These are phyloP conservation scores for Ctenopoma multispine DNA, from an alignment of 2,797 vertebrate species.

Conservation along the genomic window DNA sequence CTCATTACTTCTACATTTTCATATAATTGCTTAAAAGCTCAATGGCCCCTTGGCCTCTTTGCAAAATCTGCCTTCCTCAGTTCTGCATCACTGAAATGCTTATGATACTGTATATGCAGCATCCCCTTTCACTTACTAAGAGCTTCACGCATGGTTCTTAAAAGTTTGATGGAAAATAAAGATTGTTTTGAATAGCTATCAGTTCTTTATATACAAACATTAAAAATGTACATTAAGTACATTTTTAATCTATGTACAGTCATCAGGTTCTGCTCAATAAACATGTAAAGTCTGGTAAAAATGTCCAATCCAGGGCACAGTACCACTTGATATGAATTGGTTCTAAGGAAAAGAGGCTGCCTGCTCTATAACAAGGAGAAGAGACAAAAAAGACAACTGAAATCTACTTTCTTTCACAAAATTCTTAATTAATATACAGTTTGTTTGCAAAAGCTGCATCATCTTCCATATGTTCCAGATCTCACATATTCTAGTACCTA, in stretches of 20 bases:
- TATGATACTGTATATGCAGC: conserved; percentile 1
- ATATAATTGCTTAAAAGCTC: conserved; percentile 45
- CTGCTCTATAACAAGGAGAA: too few relatives aligned
- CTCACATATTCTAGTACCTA: too few relatives aligned
- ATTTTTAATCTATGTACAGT: too few relatives aligned
- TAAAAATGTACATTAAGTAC: not conserved
- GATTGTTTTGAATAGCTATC: not conserved
- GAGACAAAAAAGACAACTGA: too few relatives aligned
- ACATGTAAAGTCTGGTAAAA: not conserved
- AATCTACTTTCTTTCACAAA: too few relatives aligned
- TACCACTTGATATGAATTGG: too few relatives aligned
- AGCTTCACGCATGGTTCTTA: not conserved
- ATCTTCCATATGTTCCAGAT: too few relatives aligned
- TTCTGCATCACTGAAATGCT: not conserved
- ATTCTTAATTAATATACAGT: too few relatives aligned
- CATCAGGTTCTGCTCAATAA: not conserved
- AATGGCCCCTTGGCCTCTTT: conserved; percentile 25
- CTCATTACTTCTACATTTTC: conserved; percentile 52
- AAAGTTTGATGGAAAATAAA: not conserved
- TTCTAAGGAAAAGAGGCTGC: too few relatives aligned
- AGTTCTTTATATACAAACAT: not conserved
- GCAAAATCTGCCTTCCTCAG: not conserved
- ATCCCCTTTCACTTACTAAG: not conserved
- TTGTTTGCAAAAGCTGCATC: too few relatives aligned
- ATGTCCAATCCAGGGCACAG: not conserved